Evolutionary conservation across 2,888 invertebrate genomes (phyloP), one percentile per base, ranked within the genome.

Genomic region (Sphinx pinastri): DNA sequence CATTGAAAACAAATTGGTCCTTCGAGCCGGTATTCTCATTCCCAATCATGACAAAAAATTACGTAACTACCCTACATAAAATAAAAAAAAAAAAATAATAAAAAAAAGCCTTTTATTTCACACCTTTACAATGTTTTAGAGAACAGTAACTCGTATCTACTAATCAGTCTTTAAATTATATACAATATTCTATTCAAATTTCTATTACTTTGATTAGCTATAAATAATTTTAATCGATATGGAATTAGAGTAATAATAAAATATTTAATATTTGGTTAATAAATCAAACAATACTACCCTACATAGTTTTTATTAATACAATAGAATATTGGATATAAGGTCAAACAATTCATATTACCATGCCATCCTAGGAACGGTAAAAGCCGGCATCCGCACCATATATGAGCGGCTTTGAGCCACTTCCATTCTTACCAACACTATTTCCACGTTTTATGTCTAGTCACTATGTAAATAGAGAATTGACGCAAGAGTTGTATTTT

Each of bases 381-480:
- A 49, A 63, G 47, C 25, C 16, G 16, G 49, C 63, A 49, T 63
- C 60, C 47, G 63, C 8, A 47, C 16, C 14, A 47, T 47, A 63
- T 49, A 13, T 19, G n/a, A 63, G 19, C 49, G 63, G 12, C 63
- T 49, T 63, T 63, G 63, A 63, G 63, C 63, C 49, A 63, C 63
- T 49, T 6, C 63, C 19, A 13, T 49, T 63, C 16, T 63, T 47
- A 49, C 49, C 16, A 13, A 49, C 13, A 19, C 19, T 25, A 13
- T 38, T 47, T 19, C 12, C 11, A 19, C 19, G 13, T 63, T 49
- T 25, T 2, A 63, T 47, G 47, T 47, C 19, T 55, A 11, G 19
- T 19, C 10, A 19, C 55, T 55, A 55, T 55, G 16, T 55, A 55
- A 55, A 55, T 10, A 55, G 10, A 55, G 10, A 11, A 19, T 19